These are phyloP conservation scores for Rutpela maculata DNA, from an alignment of 2,888 invertebrate genomes.

Conservation along the genomic window DNA sequence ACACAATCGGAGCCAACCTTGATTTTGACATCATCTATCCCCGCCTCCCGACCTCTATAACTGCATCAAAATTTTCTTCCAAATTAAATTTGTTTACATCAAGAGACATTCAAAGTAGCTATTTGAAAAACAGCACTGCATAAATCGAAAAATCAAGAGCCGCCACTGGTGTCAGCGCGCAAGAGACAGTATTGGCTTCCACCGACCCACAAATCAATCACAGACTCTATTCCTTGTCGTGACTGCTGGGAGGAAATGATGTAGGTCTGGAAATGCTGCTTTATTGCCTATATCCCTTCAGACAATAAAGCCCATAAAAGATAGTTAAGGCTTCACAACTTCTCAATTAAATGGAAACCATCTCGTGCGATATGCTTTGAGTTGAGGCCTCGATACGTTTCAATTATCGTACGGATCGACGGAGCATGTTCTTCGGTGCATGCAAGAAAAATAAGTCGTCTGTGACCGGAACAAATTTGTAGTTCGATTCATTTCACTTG, in stretches of 20 bases:
- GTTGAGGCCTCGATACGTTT: background rate
- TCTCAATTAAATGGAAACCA: conserved; percentile 7
- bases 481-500: conserved; percentile 1
- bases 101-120: no score
- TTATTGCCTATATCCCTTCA: conserved; percentile 7
- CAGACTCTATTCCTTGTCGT: background rate
- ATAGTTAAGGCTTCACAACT: conserved; percentile 7
- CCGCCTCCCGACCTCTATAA: no score
- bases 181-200: conserved; percentile 7
- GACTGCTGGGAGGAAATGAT: conserved; percentile 7
- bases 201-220: conserved; percentile 7
- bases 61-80: no score
- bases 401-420: conserved; percentile 7
- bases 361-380: background rate
- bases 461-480: background rate
- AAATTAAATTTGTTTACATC: no score
- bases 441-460: background rate
- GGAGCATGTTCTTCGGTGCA: conserved; percentile 7
- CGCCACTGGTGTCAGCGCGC: background rate
- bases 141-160: background rate
- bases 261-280: conserved; percentile 1
- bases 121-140: no score
- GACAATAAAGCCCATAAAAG: conserved; percentile 7
- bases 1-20: no score
- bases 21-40: no score